Evolutionary conservation across 2,113 vertebrate genomes (phyloP), one percentile per base, ranked within the genome.

Genomic region (Piprites chloris): DNA sequence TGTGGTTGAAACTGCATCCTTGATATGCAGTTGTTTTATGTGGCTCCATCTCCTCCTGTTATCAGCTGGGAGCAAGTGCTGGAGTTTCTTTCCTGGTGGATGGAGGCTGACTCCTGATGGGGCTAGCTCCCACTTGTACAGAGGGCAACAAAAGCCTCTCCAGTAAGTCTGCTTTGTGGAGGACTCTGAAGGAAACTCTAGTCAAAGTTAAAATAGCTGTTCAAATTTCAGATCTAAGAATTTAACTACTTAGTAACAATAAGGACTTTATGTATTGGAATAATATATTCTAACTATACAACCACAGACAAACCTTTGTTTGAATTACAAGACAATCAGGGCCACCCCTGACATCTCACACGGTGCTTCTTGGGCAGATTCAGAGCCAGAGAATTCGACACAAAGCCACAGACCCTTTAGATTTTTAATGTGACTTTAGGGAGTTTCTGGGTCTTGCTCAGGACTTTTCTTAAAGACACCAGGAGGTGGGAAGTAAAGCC

Each of bases 1-100:
- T 69, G 90, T 84, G 94, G 90, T 2, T 95, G 95, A 92, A 94
- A 95, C 90, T 92, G 90, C 75, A 67, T 88, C 83, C 59, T 39
- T 14, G 67, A 85, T 73, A 79, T n/a, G 89, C 65, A 58, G 66
- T 13, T 33, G 56, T 83, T 95, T 93, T 7, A 69, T 93, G 96
- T 76, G 93, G 58, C 78, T 85, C 66, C 66, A 4, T 2, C 7
- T 32, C 33, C 56, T 46, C 27, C 67, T 85, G 12, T 24, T 82
- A 85, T 62, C 95, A 69, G 81, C 87, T 69, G 81, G 85, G 87
- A 93, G 28, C 33, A 8, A 82, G 47, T 0, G n/a, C 86, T 75
- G 9, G 22, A 28, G 58, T 41, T 83, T 72, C 82, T 58, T 28
- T 86, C 55, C 50, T 41, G 5, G 41, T 41, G 53, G 30, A 42